Conservation (phyloP, 2,113 vertebrate species). For the Alexandromys fortis region DNA sequence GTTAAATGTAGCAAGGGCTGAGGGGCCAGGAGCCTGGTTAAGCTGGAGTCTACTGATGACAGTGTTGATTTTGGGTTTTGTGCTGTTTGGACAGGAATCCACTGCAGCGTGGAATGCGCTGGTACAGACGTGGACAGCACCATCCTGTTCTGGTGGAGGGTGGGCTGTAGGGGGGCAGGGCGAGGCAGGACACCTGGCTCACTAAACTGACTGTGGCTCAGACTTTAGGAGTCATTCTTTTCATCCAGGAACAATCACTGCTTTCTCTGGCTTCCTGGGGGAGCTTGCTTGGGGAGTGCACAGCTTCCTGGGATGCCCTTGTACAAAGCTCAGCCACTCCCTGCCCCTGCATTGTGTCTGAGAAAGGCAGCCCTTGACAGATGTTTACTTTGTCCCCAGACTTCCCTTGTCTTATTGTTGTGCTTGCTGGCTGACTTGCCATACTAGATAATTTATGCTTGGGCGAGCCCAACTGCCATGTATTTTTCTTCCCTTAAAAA, state of each 20-base stretch:
- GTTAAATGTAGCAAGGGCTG: neutral
- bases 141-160: neutral
- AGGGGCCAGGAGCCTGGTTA: neutral
- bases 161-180: neutral
- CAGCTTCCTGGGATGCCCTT: neutral
- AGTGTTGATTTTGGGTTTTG: conserved; percentile 1
- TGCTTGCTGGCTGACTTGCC: conserved; percentile 33
- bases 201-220: neutral
- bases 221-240: neutral
- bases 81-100: neutral
- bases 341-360: neutral
- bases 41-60: neutral
- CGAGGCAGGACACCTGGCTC: neutral
- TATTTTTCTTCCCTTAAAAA: conserved; percentile 66
- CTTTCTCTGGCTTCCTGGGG: neutral
- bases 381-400: conserved; percentile 26
- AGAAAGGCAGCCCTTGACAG: neutral
- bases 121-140: neutral
- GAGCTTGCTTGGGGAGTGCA: neutral
- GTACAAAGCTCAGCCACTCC: neutral
- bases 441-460: conserved; percentile 58
- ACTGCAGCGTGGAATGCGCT: neutral
- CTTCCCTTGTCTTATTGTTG: neutral
- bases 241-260: neutral
- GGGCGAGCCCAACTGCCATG: conserved; percentile 7